Base-by-base conservation (phyloP, 2,888 invertebrate species). In the Furcula furcula region DNA sequence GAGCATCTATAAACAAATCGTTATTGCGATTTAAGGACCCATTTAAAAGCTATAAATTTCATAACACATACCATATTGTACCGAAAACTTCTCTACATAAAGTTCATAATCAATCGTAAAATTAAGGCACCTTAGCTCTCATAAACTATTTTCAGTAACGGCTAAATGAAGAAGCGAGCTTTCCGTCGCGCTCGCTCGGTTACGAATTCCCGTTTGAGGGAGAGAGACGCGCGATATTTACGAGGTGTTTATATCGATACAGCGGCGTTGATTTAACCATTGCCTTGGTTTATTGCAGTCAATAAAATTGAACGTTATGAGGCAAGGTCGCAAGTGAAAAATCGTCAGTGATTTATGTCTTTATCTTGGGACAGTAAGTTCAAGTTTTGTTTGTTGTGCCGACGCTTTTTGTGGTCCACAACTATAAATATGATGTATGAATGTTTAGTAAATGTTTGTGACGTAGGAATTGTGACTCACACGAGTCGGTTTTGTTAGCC, bases 221-320 rank as follows among this genome's bases (percentile, higher is more conserved):
- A 85, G 39, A 59, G 52, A 48, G 76, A 80, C 38, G 33, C 51
- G 26, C 25, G 49, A 83, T 77, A 81, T 85, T 82, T 82, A 85
- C 78, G 83, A 85, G 76, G 82, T 86, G 86, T 81, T 82, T 84
- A 81, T 76, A 82, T 83, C 82, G 82, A 85, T 85, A 84, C 77
- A 75, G 73, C 70, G 75, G 85, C 77, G 86, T 80, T 86, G 87
- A 86, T 87, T 83, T 85, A 86, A 86, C 81, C 85, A 88, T 85
- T 86, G 82, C 83, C 80, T 85, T 87, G 74, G 81, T 87, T 84
- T 86, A 88, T 88, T 83, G 82, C 80, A 84, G 81, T 83, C 87
- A 84, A 87, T 88, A 88, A 88, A 88, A 85, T 83, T 87, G 78
- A 85, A 78, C 77, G 84, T 84, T 89, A 89, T 85, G 85, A 89